phyloP scores from a whole-genome alignment of 2,113 vertebrate species.

The Pteronura brasiliensis region DNA sequence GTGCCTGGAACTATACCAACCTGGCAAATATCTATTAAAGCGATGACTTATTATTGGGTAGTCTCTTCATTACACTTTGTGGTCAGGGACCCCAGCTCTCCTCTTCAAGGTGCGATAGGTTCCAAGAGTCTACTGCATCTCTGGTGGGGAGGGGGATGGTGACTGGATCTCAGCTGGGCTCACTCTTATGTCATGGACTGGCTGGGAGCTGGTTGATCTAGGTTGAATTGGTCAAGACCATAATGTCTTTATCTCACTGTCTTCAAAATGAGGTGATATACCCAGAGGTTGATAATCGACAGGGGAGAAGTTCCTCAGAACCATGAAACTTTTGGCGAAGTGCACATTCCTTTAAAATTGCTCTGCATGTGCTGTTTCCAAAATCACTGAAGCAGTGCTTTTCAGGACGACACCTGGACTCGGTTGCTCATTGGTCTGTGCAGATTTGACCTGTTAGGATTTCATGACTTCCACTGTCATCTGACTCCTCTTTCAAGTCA shows the following conservation, averaged over 20 bases:
- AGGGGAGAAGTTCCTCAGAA: neutral
- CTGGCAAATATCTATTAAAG: neutral
- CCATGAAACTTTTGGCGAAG: neutral
- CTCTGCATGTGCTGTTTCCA: neutral
- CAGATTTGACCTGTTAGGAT: neutral
- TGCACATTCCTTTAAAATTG: neutral
- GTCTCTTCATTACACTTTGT: neutral
- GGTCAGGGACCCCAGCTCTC: neutral
- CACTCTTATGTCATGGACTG: neutral
- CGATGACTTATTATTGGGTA: neutral
- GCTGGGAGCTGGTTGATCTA: neutral
- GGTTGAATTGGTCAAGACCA: neutral
- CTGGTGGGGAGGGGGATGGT: rapidly evolving
- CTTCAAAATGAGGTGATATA: neutral
- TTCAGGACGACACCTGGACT: neutral
- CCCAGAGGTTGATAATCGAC: neutral
- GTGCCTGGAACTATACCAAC: neutral
- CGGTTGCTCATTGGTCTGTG: neutral
- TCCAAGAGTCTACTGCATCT: neutral
- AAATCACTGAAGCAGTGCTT: neutral
- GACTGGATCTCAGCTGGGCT: neutral
- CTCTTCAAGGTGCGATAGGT: no score
- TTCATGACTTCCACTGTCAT: neutral
- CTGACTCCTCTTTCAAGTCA: neutral
- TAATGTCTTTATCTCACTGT: neutral